A percentile compares a stretch with the other conserved stretches of the same genome.
phyloP scores from a whole-genome alignment of 1,140 invertebrate genomes.

The Euura lappo region DNA sequence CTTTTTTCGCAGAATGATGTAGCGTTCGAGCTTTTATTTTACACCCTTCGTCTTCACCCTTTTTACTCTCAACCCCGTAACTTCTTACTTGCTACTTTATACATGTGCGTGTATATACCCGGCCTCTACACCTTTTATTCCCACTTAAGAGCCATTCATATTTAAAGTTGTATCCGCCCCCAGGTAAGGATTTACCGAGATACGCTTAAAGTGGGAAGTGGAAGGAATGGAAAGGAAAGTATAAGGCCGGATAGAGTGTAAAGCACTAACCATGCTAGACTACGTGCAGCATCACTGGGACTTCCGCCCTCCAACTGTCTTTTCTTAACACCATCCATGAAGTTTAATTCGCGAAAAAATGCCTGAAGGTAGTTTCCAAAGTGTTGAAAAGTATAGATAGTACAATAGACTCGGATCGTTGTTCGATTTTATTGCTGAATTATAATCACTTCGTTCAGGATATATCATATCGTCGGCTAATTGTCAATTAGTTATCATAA shows the following conservation, averaged over 20 bases:
- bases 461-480: not conserved
- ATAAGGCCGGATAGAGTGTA: not conserved
- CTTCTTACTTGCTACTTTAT: slow-evolving; percentile 1
- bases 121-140: not conserved
- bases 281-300: no score
- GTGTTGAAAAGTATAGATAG: no score
- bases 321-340: no score
- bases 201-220: not conserved
- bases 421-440: no score
- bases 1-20: not conserved
- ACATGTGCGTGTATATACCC: not conserved
- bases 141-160: slow-evolving; percentile 14
- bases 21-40: slow-evolving; percentile 1
- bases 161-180: slow-evolving; percentile 12
- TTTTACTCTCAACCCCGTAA: not conserved
- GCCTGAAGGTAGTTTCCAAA: no score
- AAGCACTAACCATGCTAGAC: not conserved
- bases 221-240: not conserved
- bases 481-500: not conserved
- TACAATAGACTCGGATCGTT: no score
- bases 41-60: slow-evolving; percentile 11
- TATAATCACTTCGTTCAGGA: no score
- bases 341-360: no score
- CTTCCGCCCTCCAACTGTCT: no score
- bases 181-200: slow-evolving; percentile 9